Conservation (phyloP, 2,888 invertebrate species). For the Criorhina ranunculi region DNA sequence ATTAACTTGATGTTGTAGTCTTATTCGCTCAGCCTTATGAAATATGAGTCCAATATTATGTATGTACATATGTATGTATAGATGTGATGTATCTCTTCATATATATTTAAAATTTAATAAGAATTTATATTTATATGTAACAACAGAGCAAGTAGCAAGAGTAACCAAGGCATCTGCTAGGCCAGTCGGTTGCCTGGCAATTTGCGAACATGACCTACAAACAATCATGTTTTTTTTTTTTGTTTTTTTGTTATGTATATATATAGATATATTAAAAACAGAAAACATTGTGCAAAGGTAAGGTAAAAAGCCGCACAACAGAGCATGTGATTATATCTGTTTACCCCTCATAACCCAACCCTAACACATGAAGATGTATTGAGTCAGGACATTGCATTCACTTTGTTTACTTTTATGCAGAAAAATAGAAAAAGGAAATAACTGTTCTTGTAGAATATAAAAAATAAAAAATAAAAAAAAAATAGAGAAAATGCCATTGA, state of each 20-base stretch:
- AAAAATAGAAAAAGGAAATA: not conserved
- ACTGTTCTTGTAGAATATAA: too few relatives aligned
- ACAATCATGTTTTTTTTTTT: slow-evolving; percentile 28
- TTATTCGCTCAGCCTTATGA: slow-evolving; percentile 53
- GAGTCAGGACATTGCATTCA: slow-evolving; percentile 32
- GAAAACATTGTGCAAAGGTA: slow-evolving; percentile 5
- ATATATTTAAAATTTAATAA: slow-evolving; percentile 8
- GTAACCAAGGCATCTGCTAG: not conserved
- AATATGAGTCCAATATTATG: slow-evolving; percentile 45
- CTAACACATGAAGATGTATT: slow-evolving; percentile 20
- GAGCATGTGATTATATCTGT: not conserved
- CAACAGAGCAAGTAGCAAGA: slow-evolving; percentile 16
- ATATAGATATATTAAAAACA: too few relatives aligned
- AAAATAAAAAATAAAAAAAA: too few relatives aligned
- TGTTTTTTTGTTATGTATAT: too few relatives aligned
- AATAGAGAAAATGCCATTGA: slow-evolving; percentile 33
- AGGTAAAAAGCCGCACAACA: too few relatives aligned
- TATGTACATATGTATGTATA: not conserved
- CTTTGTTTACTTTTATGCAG: slow-evolving; percentile 42
- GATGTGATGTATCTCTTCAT: slow-evolving; percentile 3
- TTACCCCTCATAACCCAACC: not conserved
- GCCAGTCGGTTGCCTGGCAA: slow-evolving; percentile 12
- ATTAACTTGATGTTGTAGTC: slow-evolving; percentile 61
- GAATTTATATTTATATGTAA: slow-evolving; percentile 10
- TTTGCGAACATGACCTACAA: slow-evolving; percentile 68